These are phyloP conservation scores for Eutrigla gurnardus DNA, from an alignment of 2,797 vertebrate species.

Conservation along the genomic window DNA sequence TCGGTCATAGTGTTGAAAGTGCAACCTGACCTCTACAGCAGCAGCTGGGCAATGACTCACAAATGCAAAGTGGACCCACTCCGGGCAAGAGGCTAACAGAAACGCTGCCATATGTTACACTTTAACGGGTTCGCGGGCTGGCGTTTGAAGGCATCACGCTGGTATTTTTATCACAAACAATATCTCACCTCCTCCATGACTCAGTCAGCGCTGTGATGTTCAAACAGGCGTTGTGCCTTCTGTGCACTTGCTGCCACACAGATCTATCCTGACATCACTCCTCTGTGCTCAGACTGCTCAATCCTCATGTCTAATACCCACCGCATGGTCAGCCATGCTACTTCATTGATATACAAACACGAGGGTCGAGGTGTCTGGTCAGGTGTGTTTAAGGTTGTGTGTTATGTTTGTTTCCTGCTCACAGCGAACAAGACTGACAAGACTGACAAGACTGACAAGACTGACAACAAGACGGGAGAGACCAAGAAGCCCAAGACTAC, in stretches of 20 bases:
- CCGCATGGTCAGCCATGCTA: too few species aligned
- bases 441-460: slow-evolving; percentile 89
- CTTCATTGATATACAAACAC: background rate
- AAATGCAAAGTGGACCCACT: slow-evolving; percentile 24
- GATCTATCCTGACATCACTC: too few species aligned
- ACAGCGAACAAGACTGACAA: slow-evolving; percentile 91
- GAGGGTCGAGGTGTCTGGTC: background rate
- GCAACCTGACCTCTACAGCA: slow-evolving; percentile 32
- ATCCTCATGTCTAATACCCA: too few species aligned
- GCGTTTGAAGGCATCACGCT: slow-evolving; percentile 43
- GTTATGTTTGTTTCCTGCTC: slow-evolving; percentile 12
- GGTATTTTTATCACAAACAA: slow-evolving; percentile 66
- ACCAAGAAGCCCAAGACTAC: slow-evolving; percentile 90
- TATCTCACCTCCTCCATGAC: slow-evolving; percentile 63
- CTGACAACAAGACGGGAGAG: slow-evolving; percentile 87
- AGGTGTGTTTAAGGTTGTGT: background rate
- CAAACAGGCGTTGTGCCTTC: slow-evolving; percentile 38
- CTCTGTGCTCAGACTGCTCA: too few species aligned
- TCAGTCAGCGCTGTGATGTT: slow-evolving; percentile 46
- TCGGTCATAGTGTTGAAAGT: slow-evolving; percentile 4
- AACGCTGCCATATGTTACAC: slow-evolving; percentile 56
- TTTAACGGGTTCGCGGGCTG: slow-evolving; percentile 40
- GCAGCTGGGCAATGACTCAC: slow-evolving; percentile 49
- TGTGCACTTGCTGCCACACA: slow-evolving; percentile 13
- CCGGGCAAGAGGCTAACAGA: slow-evolving; percentile 49